These are phyloP conservation scores for Oreocharis arfaki DNA, from an alignment of 2,113 vertebrate genomes.

Conservation along the genomic window DNA sequence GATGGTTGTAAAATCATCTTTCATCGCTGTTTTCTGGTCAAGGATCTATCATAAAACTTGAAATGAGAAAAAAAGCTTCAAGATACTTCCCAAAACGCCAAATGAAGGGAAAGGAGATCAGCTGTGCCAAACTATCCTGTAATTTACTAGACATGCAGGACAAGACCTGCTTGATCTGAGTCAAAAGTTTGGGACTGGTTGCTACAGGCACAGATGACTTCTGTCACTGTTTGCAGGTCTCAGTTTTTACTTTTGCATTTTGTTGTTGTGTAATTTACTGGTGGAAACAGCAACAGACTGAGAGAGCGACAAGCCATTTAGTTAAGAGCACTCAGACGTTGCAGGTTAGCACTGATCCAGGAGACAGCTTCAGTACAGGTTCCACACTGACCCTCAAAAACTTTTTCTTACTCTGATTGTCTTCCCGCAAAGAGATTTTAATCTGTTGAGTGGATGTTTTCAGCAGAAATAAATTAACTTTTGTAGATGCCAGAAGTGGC, in stretches of 20 bases:
- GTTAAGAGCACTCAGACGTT: background rate
- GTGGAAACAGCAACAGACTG: background rate
- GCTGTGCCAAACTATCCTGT: background rate
- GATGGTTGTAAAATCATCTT: background rate
- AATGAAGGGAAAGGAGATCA: background rate
- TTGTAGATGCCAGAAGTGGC: background rate
- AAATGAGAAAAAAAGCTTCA: background rate
- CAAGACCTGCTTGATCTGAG: background rate
- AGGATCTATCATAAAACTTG: background rate
- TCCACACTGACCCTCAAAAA: background rate
- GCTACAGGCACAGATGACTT: background rate
- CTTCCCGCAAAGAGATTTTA: background rate
- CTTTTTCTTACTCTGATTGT: background rate
- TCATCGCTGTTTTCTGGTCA: background rate
- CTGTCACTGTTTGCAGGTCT: background rate
- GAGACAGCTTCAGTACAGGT: background rate
- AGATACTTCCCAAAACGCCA: background rate
- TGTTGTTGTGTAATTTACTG: background rate
- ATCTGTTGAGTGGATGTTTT: background rate
- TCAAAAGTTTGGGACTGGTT: background rate
- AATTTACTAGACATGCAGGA: background rate
- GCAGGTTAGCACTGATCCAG: background rate
- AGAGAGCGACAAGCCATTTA: background rate
- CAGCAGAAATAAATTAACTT: background rate
- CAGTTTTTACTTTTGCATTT: background rate